Conservation (phyloP, 2,113 vertebrate genomes). For the Pteruthius melanotis region DNA sequence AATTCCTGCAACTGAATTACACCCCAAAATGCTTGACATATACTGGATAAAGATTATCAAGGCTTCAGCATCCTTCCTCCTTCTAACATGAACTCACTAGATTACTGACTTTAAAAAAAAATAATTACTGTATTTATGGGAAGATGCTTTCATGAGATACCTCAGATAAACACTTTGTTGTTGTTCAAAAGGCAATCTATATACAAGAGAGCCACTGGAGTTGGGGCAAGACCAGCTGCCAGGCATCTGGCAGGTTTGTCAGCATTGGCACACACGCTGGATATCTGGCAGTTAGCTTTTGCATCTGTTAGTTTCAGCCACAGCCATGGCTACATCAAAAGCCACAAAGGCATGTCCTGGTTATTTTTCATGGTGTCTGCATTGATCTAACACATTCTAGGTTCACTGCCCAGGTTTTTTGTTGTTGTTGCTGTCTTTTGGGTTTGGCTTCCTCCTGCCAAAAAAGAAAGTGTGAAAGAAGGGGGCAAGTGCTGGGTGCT, state of each 20-base stretch:
- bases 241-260: conserved; percentile 66
- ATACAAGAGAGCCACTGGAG: conserved; percentile 35
- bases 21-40: neutral
- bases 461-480: conserved; percentile 11
- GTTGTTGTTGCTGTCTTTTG: neutral
- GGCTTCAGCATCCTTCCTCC: neutral
- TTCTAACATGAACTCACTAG: neutral
- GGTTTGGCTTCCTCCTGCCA: neutral
- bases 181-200: conserved; percentile 15
- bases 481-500: neutral
- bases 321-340: conserved; percentile 63
- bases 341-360: conserved; percentile 59
- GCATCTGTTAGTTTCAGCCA: conserved; percentile 65
- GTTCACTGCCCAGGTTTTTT: conserved; percentile 28
- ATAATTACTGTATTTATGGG: neutral
- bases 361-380: conserved; percentile 65
- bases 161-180: neutral
- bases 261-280: conserved; percentile 40
- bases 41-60: neutral
- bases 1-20: neutral
- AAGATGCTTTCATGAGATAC: conserved; percentile 1
- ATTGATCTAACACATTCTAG: conserved; percentile 59
- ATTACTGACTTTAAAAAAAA: neutral
- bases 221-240: conserved; percentile 53
- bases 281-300: conserved; percentile 58